Percentiles rank a stretch among this genome's conserved stretches.
Conservation (phyloP, 2,797 vertebrate species). For the Poecilia picta region DNA sequence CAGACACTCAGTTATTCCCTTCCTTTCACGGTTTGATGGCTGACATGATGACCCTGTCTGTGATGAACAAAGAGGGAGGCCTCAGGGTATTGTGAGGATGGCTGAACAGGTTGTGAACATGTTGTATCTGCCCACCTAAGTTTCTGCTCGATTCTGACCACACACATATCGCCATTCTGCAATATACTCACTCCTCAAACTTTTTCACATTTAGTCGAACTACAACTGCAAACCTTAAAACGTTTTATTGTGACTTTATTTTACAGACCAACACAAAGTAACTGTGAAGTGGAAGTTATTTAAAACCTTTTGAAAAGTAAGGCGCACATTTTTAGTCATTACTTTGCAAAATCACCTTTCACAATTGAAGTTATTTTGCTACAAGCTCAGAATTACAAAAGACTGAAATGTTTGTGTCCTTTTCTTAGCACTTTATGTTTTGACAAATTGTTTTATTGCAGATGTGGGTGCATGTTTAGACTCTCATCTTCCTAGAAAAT, state of each 20-base stretch:
- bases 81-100: constrained; percentile 31
- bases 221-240: neutral
- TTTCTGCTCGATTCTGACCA: constrained; percentile 30
- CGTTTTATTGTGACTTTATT: neutral
- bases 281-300: no score
- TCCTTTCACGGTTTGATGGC: constrained; percentile 31
- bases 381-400: neutral
- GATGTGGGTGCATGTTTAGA: neutral
- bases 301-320: neutral
- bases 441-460: neutral
- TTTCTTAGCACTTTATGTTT: neutral
- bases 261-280: neutral
- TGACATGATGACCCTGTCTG: constrained; percentile 51
- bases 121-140: constrained; percentile 39
- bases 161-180: neutral
- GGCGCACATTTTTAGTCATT: neutral
- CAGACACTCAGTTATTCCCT: constrained; percentile 24
- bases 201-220: neutral
- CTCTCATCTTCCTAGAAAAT: neutral
- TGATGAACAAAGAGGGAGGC: constrained; percentile 39
- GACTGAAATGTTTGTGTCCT: neutral
- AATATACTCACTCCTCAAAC: neutral
- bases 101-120: constrained; percentile 46
- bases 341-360: neutral
- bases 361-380: neutral